A percentile compares a stretch with the other conserved stretches of the same genome.
Conservation (phyloP, 2,888 invertebrate genomes). For the Pachliopta kotzebuea region DNA sequence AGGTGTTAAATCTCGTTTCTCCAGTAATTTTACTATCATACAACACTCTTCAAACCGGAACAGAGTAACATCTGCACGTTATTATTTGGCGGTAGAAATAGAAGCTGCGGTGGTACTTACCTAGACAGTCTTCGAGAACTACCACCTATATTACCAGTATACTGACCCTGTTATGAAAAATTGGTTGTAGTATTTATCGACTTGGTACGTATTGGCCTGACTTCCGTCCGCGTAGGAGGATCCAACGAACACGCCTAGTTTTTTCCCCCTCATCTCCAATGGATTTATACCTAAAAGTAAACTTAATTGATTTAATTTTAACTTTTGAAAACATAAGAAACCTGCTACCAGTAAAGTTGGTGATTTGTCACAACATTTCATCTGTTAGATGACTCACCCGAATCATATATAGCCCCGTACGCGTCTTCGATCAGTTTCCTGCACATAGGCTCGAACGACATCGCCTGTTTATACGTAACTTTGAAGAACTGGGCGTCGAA, state of each 20-base stretch:
- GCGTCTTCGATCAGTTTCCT: slow-evolving; percentile 84
- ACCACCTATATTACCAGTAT: too few species aligned
- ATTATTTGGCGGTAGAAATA: too few species aligned
- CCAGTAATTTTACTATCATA: too few species aligned
- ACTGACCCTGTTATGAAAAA: slow-evolving; percentile 18
- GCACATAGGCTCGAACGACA: slow-evolving; percentile 82
- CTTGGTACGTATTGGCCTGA: neutral
- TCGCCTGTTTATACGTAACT: slow-evolving; percentile 80
- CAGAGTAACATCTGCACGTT: too few species aligned
- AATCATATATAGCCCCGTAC: slow-evolving; percentile 85
- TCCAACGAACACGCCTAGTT: slow-evolving; percentile 15
- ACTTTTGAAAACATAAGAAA: neutral
- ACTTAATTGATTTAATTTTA: neutral
- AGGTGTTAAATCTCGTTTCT: too few species aligned
- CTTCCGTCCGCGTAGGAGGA: neutral
- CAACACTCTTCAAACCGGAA: too few species aligned
- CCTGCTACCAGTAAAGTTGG: neutral
- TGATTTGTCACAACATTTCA: too few species aligned
- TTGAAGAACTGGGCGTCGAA: slow-evolving; percentile 84
- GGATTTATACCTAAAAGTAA: slow-evolving; percentile 12
- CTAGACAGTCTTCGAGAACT: too few species aligned
- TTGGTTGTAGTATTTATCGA: neutral
- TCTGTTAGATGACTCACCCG: slow-evolving; percentile 52
- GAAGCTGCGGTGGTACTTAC: too few species aligned
- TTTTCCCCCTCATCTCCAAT: slow-evolving; percentile 6